Base-by-base conservation (phyloP, 1,140 invertebrate genomes). In the Eriosoma lanigerum region DNA sequence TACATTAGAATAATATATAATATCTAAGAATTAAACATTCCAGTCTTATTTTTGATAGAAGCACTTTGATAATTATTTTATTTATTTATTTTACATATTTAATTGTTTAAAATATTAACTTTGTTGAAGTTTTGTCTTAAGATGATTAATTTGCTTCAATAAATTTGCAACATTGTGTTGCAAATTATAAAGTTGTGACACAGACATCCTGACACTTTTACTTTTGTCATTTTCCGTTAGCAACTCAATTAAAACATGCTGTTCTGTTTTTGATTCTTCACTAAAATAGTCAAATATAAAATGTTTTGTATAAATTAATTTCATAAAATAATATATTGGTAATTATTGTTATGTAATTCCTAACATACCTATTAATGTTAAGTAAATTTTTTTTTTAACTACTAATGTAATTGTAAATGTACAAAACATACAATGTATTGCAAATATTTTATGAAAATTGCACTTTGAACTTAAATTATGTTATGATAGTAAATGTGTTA, bases 91-190 rank as follows among this genome's bases (percentile, higher is more conserved):
- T 70, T 48, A 19, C 10, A 13, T 54, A 38, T 56, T 38, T 26
- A 38, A 56, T 19, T 72, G 10, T 17, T 72, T 70, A 44, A 26
- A 58, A 75, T 44, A 38, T 58, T 78, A 78, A 78, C 26, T 62
- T 5, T 60, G 75, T 62, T 78, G 52, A 48, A 78, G 75, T 78
- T 78, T 78, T 24, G 21, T 46, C 44, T 78, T 78, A 13, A 78
- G 24, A 15, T 10, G 52, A 78, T 29, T 62, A 21, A 21, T 62
- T 24, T 78, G 75, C 56, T 78, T 78, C 38, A 62, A 48, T 60
- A 78, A 62, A 62, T 58, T 78, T 48, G n/a, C 32, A 62, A 78
- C 56, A 13, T 78, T 78, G 5, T 78, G 32, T 60, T 15, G 58
- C n/a, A 78, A 44, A 52, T 78, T 78, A 19, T 78, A 9, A 46